phyloP scores from a whole-genome alignment of 2,888 invertebrate genomes.

The Eilema griseolum region DNA sequence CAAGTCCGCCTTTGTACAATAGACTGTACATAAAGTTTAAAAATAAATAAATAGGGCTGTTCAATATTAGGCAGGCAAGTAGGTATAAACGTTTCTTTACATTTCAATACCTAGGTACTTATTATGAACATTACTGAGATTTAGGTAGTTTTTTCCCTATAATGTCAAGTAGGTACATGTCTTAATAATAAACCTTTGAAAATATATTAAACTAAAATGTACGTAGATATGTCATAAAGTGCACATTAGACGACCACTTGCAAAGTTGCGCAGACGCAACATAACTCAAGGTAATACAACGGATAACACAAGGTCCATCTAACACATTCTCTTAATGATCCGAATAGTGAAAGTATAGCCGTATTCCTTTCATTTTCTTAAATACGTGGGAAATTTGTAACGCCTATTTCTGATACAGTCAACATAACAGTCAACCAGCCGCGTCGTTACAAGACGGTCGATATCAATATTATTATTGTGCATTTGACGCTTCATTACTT shows the following conservation, averaged over 20 bases:
- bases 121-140: too few relatives aligned
- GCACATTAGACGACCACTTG: slow-evolving; percentile 39
- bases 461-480: slow-evolving; percentile 12
- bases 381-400: slow-evolving; percentile 27
- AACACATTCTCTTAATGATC: slow-evolving; percentile 72
- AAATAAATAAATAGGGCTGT: too few relatives aligned
- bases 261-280: slow-evolving; percentile 57
- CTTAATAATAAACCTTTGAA: too few relatives aligned
- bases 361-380: slow-evolving; percentile 26
- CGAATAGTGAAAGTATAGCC: slow-evolving; percentile 70
- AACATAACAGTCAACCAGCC: not conserved
- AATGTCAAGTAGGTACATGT: too few relatives aligned
- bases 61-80: too few relatives aligned
- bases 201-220: not conserved
- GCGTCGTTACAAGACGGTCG: slow-evolving; percentile 2
- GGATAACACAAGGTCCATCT: slow-evolving; percentile 76
- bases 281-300: slow-evolving; percentile 68
- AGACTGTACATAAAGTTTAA: too few relatives aligned
- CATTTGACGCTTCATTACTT: slow-evolving; percentile 33
- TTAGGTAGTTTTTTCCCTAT: too few relatives aligned
- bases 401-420: not conserved
- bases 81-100: too few relatives aligned
- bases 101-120: too few relatives aligned
- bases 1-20: too few relatives aligned
- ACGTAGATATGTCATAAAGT: slow-evolving; percentile 38